Evolutionary conservation across 2,113 vertebrate species (phyloP).

Genomic region (Heloderma charlesbogerti): DNA sequence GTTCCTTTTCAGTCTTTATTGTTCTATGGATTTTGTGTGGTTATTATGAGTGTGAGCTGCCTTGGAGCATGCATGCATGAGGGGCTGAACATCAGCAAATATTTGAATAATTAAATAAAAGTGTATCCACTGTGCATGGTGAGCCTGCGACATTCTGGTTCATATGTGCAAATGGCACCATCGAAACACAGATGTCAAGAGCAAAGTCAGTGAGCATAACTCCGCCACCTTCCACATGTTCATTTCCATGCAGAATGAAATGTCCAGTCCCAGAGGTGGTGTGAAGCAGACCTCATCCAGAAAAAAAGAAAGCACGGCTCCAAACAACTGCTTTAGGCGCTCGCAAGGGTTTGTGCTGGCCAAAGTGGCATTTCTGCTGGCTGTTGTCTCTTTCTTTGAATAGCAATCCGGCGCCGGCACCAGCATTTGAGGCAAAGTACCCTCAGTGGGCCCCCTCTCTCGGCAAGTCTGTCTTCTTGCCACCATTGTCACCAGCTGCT

Average conservation of each 20-base stretch:
- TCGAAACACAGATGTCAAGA: neutral
- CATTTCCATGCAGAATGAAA: neutral
- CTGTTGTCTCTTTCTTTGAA: neutral
- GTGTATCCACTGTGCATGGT: neutral
- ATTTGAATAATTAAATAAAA: neutral
- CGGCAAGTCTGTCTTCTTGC: no score
- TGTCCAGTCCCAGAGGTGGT: neutral
- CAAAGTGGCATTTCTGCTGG: neutral
- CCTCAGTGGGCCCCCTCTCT: no score
- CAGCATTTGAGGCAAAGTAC: no score
- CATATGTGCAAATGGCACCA: neutral
- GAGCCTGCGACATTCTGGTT: neutral
- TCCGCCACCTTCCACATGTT: no score
- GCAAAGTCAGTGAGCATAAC: neutral
- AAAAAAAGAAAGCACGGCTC: neutral
- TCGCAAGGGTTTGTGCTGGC: neutral
- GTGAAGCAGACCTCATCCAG: neutral
- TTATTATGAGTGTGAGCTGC: neutral
- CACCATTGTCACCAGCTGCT: no score
- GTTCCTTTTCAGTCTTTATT: neutral
- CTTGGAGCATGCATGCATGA: neutral
- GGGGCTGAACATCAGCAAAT: neutral
- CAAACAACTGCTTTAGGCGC: neutral
- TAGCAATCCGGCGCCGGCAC: neutral
- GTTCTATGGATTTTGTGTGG: neutral